These are phyloP conservation scores for Argopecten irradians DNA, from an alignment of 1,140 invertebrate genomes.

Conservation along the genomic window DNA sequence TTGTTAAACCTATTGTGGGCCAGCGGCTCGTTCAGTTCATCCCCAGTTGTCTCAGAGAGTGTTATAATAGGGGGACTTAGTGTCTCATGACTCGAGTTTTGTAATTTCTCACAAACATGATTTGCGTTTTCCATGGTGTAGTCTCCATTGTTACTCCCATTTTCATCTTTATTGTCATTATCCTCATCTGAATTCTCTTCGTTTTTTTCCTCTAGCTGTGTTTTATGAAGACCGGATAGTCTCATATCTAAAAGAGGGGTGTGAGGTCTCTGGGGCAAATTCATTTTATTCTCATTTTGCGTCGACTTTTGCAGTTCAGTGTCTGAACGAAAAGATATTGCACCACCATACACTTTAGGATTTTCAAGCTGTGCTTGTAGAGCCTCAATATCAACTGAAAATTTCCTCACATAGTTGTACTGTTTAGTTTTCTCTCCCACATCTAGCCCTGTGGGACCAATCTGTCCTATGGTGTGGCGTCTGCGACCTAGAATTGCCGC, in stretches of 20 bases:
- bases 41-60: conserved; percentile 55
- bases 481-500: conserved; percentile 65
- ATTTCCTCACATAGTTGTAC: conserved; percentile 75
- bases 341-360: conserved; percentile 70
- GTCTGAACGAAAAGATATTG: conserved; percentile 69
- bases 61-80: conserved; percentile 56
- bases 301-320: conserved; percentile 54
- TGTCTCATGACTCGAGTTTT: conserved; percentile 33
- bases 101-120: not conserved
- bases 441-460: conserved; percentile 63
- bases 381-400: conserved; percentile 75
- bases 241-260: conserved; percentile 32
- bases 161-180: conserved; percentile 39
- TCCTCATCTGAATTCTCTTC: conserved; percentile 37
- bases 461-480: conserved; percentile 71
- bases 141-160: conserved; percentile 39
- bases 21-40: conserved; percentile 38
- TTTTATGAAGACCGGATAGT: not conserved
- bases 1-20: conserved; percentile 36
- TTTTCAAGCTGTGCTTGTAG: conserved; percentile 75
- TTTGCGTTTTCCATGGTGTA: conserved; percentile 26
- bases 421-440: conserved; percentile 62
- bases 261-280: conserved; percentile 31
- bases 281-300: conserved; percentile 42
- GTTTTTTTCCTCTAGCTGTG: conserved; percentile 18